Conservation (phyloP, 2,888 invertebrate genomes). For the Callyntrura sp. region DNA sequence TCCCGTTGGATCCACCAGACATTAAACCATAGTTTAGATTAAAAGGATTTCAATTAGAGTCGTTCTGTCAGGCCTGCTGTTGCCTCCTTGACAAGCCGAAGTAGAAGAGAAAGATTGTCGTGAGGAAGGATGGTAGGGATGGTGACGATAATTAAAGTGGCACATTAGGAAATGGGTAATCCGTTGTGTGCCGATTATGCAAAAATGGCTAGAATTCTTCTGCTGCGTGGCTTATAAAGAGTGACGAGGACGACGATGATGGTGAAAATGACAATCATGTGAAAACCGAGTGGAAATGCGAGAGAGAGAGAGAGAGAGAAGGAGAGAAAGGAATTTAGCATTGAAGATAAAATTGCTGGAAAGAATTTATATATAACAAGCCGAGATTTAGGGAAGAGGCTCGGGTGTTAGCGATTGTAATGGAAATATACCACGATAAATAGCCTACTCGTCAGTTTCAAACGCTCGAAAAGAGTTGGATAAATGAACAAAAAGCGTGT, state of each 20-base stretch:
- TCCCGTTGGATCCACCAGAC: slow-evolving; percentile 58
- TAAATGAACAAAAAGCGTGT: slow-evolving; percentile 46
- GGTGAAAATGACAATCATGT: slow-evolving; percentile 52
- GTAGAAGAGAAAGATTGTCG: slow-evolving; percentile 1
- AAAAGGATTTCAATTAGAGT: slow-evolving; percentile 45
- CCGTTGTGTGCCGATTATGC: slow-evolving; percentile 61
- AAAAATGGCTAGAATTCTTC: slow-evolving; percentile 32
- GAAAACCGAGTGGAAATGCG: slow-evolving; percentile 39
- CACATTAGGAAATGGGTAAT: slow-evolving; percentile 57
- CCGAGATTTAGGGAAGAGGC: not conserved
- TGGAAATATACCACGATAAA: slow-evolving; percentile 19
- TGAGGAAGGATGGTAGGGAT: not conserved
- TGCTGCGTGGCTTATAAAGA: not conserved
- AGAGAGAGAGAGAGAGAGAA: too few relatives aligned
- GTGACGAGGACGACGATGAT: slow-evolving; percentile 3
- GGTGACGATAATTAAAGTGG: slow-evolving; percentile 43
- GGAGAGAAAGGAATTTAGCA: slow-evolving; percentile 28
- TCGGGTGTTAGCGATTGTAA: slow-evolving; percentile 18
- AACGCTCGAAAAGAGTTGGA: not conserved
- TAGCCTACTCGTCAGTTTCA: slow-evolving; percentile 29
- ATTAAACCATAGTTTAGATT: slow-evolving; percentile 60
- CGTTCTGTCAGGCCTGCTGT: slow-evolving; percentile 5
- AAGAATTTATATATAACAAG: slow-evolving; percentile 14
- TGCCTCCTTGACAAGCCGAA: not conserved
- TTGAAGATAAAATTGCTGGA: slow-evolving; percentile 54